Percentiles rank a stretch among this genome's conserved stretches.
These are phyloP conservation scores for Hyphantria cunea DNA, from an alignment of 1,140 invertebrate genomes.

Conservation along the genomic window DNA sequence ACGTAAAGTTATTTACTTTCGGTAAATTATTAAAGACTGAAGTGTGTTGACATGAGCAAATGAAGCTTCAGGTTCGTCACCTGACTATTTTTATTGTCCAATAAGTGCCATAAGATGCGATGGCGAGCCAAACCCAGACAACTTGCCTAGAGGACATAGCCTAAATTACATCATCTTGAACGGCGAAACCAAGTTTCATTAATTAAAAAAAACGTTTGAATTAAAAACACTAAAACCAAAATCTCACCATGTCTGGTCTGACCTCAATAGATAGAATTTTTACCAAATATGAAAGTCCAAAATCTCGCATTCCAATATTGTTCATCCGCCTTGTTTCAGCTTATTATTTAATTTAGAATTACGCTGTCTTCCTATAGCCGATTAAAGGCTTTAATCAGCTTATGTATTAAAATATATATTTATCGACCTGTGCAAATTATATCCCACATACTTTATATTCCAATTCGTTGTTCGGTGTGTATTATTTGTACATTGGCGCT, in stretches of 20 bases:
- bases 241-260: conserved; percentile 43
- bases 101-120: conserved; percentile 39
- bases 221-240: conserved; percentile 53
- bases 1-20: conserved; percentile 25
- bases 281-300: conserved; percentile 43
- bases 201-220: conserved; percentile 34
- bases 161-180: conserved; percentile 35
- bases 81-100: conserved; percentile 25
- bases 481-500: conserved; percentile 3
- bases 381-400: conserved; percentile 40
- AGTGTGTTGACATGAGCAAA: conserved; percentile 29
- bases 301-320: conserved; percentile 44
- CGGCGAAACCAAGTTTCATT: conserved; percentile 49
- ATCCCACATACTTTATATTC: not conserved
- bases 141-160: conserved; percentile 39
- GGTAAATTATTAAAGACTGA: conserved; percentile 44
- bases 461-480: too few relatives aligned
- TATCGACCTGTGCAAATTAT: conserved; percentile 18
- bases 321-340: conserved; percentile 34
- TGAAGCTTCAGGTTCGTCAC: conserved; percentile 3
- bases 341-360: conserved; percentile 38
- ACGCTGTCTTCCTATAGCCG: conserved; percentile 57
- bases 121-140: conserved; percentile 36
- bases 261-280: conserved; percentile 44
- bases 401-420: conserved; percentile 19